Base-by-base conservation (phyloP, 1,140 invertebrate genomes). In the Palaemon carinicauda region DNA sequence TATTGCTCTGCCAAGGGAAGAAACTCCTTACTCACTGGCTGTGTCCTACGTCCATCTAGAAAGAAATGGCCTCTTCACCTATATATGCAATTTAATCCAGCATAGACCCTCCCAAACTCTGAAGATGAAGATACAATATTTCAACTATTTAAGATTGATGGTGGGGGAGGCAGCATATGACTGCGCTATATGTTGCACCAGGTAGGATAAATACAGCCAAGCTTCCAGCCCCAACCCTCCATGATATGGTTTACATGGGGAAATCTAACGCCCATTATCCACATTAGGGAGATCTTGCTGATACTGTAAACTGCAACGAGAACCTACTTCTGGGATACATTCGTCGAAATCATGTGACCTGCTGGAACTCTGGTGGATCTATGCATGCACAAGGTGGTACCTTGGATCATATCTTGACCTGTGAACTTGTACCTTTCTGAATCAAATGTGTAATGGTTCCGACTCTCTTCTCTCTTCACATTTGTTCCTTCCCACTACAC, bases 401-500 rank as follows among this genome's bases (percentile, higher is more conserved):
- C 7, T 51, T 80, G n/a, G 50, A 80, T 27, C 77, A 80, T 51
- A 80, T 56, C 77, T 53, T 80, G 9, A 80, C 77, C 9, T 80
- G 41, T 41, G 77, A 27, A 5, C 27, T 12, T 21, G 77, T 80
- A 19, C 7, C 77, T 7, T 53, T 51, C 7, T 27, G 54, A 10
- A 51, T 80, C 52, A 54, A 41, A 27, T 80, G 52, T 29, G 52
- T 54, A 15, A 24, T 51, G 14, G n/a, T 54, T n/a, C n/a, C 21
- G 15, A 54, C 77, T 10, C 24, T 77, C 10, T 14, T 77, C 74
- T 77, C 31, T 7, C 17, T 15, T 24, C 14, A 10, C 74, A 77
- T 12, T 77, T 31, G 12, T 31, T 24, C 7, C 74, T 50, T 14
- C 33, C 74, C 9, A 24, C 9, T 80, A 29, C 14, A 53, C 41